A percentile compares a stretch with the other conserved stretches of the same genome.
Evolutionary conservation across 2,797 vertebrate genomes (phyloP).

Genomic region (Cryptoprocta ferox): DNA sequence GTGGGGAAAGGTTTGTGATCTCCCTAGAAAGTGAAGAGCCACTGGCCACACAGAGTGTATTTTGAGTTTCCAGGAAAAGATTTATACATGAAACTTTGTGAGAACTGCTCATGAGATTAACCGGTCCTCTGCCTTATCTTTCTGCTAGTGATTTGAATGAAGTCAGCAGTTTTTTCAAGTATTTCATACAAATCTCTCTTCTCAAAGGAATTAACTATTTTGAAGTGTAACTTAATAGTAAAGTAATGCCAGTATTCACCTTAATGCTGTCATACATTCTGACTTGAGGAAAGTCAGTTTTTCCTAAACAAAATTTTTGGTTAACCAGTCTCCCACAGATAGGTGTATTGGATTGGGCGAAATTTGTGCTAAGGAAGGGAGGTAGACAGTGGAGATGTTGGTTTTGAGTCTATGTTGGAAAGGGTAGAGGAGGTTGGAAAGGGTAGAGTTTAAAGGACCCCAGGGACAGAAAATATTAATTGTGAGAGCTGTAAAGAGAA

Average conservation of each 20-base stretch:
- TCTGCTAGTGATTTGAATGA: background rate
- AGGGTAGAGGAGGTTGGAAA: background rate
- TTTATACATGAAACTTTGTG: background rate
- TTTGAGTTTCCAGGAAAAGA: background rate
- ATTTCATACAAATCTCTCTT: background rate
- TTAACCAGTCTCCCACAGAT: background rate
- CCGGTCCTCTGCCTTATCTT: background rate
- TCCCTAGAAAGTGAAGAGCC: background rate
- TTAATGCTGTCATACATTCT: background rate
- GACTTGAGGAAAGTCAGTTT: background rate
- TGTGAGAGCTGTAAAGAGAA: background rate
- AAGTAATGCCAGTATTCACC: background rate
- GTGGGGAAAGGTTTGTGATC: background rate
- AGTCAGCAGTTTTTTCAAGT: background rate
- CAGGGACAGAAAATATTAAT: background rate
- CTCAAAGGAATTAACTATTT: slow-evolving; percentile 6
- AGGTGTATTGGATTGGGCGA: background rate
- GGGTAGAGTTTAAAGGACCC: background rate
- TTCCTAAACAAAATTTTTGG: background rate
- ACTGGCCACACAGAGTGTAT: background rate
- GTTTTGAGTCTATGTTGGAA: background rate
- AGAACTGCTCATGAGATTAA: background rate
- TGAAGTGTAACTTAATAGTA: background rate
- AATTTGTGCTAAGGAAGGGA: background rate
- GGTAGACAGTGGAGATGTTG: background rate